Evolutionary conservation across 2,888 invertebrate species (phyloP).

Genomic region (Podabrus alpinus): DNA sequence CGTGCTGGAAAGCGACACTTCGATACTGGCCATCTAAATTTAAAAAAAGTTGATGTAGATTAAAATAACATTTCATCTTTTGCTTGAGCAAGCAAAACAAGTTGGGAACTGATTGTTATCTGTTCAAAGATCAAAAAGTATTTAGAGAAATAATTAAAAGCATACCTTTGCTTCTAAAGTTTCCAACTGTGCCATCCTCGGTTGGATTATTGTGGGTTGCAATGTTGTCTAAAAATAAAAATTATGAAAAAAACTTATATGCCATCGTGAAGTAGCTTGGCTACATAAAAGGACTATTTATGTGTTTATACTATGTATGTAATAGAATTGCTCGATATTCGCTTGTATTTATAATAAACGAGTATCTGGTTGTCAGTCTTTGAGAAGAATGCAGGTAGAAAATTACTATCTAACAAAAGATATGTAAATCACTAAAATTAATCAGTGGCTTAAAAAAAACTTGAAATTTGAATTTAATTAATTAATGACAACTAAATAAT

Average conservation of each 20-base stretch:
- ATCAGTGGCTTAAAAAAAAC: not conserved
- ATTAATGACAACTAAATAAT: not conserved
- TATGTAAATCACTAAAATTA: not conserved
- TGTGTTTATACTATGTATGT: too few relatives aligned
- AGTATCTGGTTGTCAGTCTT: not conserved
- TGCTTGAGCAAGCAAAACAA: not conserved
- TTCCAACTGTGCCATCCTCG: conserved; percentile 72
- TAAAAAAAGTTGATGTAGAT: not conserved
- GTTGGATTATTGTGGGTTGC: conserved; percentile 53
- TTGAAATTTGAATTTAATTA: not conserved
- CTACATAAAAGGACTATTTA: not conserved
- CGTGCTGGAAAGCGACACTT: conserved; percentile 74
- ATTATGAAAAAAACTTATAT: not conserved
- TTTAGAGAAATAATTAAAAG: conserved; percentile 27
- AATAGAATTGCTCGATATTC: not conserved
- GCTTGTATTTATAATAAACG: not conserved
- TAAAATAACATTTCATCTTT: not conserved
- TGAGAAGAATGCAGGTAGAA: not conserved
- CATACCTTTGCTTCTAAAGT: conserved; percentile 78
- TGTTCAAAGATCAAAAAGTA: not conserved
- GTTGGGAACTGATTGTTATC: not conserved
- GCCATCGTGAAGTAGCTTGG: not conserved
- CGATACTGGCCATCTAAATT: conserved; percentile 80
- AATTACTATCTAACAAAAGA: not conserved
- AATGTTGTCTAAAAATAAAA: conserved; percentile 53